Evolutionary conservation across 2,113 vertebrate genomes (phyloP), one percentile per base, ranked within the genome.

Genomic region (Anoura caudifer): DNA sequence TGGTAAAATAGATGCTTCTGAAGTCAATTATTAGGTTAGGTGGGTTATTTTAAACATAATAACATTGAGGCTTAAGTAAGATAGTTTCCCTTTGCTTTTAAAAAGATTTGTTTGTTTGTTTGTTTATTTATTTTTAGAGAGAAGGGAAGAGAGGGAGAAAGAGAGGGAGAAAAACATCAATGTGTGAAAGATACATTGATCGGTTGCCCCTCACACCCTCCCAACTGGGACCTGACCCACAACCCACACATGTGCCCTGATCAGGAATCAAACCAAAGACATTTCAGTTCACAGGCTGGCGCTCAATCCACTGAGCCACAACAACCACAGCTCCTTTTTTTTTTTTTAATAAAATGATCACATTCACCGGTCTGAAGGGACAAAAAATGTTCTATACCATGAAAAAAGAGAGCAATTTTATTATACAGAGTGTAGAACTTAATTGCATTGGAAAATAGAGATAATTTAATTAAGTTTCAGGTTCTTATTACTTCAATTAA

Each of bases 401-500:
- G 24, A 92, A 96, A 15, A 87, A 65, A 63, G 4, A 95, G 43
- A 8, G 5, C 15, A 28, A 16, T 36, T 91, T 50, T 97, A 20
- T 38, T 84, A 20, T 84, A 43, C 3, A 90, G 19, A 28, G 2
- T 69, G 1, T 33, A 87, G 72, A 97, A 94, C 67, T 67, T 97
- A 96, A 97, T 97, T 97, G 87, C 38, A 81, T 36, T 95, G 33
- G 20, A 93, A 90, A 96, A 90, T 36, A 72, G 20, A 4, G 41
- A 17, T 95, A 72, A 96, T 93, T 83, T 67, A 91, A 96, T 98
- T 20, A 56, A 22, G 54, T 96, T 91, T 94, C 88, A 94, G 31
- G 26, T 83, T 93, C 47, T 95, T 41, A 95, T 90, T 95, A 84
- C 3, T 38, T 56, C 96, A 97, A 97, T 93, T 97, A 94, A 98